These are phyloP conservation scores for Choloepus hoffmanni DNA, from an alignment of 2,113 vertebrate species.

Conservation along the genomic window DNA sequence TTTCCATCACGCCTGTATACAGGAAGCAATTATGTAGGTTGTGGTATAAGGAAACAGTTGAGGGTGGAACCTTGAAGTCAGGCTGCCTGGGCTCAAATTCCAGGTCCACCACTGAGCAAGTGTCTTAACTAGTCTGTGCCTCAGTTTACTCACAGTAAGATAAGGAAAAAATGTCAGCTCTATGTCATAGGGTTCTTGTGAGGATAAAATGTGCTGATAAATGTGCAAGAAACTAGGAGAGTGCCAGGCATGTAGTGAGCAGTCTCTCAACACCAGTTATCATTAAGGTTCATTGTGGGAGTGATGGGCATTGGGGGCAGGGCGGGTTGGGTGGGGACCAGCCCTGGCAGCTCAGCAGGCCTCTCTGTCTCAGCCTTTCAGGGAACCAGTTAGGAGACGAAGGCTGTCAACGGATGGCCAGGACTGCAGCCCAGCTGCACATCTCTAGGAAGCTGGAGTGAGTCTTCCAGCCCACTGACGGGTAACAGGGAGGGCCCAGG, in stretches of 20 bases:
- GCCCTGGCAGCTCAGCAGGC: neutral
- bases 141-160: neutral
- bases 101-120: neutral
- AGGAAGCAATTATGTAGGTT: neutral
- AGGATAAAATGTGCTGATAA: neutral
- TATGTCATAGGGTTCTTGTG: rapidly evolving
- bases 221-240: neutral
- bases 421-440: slow-evolving; percentile 70
- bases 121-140: neutral
- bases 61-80: neutral
- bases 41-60: neutral
- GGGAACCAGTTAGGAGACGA: slow-evolving; percentile 86
- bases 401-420: slow-evolving; percentile 82
- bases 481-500: neutral
- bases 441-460: slow-evolving; percentile 85
- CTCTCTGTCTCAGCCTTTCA: slow-evolving; percentile 85
- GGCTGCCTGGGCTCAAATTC: slow-evolving; percentile 23
- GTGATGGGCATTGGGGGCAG: rapidly evolving
- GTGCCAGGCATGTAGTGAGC: rapidly evolving
- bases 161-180: neutral
- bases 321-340: neutral
- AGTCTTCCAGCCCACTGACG: slow-evolving; percentile 43
- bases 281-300: neutral
- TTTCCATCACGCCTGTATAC: neutral
- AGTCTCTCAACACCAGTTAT: neutral